Evolutionary conservation across 1,140 invertebrate species (phyloP), one percentile per base, ranked within the genome.

Genomic region (Lepidurus arcticus): DNA sequence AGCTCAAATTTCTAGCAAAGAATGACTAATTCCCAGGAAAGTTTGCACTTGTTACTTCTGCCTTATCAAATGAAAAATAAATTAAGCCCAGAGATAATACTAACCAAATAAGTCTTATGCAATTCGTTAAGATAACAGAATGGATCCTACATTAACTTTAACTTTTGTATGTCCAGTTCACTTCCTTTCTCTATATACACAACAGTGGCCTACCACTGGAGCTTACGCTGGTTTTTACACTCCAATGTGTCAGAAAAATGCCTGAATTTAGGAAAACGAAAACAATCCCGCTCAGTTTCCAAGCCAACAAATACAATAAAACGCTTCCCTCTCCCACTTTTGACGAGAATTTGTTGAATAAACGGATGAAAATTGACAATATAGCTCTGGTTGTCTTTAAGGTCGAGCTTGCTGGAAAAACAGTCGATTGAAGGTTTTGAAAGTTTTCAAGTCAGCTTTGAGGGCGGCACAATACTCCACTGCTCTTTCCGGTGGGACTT

Each of bases 391-490:
- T 44, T n/a, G 44, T 78, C 78, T 75, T 74, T 42, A 78, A 45
- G 73, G 73, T 34, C 78, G 7, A 45, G 78, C 78, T 42, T 74
- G 78, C 73, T 78, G 78, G 73, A 78, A 78, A 76, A 80, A 80
- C 34, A 76, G 74, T 73, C 75, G 44, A 74, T 87, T 81, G 84
- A 86, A 88, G 78, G 83, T 83, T 82, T 85, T 87, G 82, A 88
- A 88, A 74, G 84, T 79, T 82, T 88, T 89, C 10, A 80, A 81
- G 79, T 87, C 86, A 47, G 85, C 82, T 75, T 83, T 85, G 44
- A 88, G 82, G 43, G 86, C 86, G 79, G 85, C 83, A 81, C 86
- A 87, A 81, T 85, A 87, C 82, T 88, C 86, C 78, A 85, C 82
- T 75, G 84, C 84, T 24, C 85, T 82, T 73, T 85, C 78, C 73